Conservation (phyloP, 2,113 vertebrate species). For the Eudorcas thomsonii region DNA sequence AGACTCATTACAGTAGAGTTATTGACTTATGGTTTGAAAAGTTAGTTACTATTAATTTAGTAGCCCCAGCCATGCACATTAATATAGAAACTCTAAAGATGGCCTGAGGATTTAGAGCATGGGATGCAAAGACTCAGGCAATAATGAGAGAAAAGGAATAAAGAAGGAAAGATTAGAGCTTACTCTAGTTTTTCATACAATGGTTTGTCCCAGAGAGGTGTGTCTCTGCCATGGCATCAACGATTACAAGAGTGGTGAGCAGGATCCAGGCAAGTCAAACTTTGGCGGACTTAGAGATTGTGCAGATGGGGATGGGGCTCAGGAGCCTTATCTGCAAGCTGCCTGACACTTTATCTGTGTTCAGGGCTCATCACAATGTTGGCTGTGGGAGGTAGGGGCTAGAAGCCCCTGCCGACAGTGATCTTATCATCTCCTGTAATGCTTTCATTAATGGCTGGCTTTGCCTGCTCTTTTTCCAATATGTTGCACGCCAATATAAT, state of each 20-base stretch:
- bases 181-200: background rate
- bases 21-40: background rate
- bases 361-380: background rate
- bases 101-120: background rate
- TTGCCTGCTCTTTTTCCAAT: background rate
- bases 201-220: background rate
- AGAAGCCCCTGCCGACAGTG: background rate
- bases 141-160: background rate
- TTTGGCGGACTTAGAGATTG: background rate
- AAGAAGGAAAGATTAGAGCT: background rate
- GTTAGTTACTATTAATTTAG: background rate
- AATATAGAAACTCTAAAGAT: background rate
- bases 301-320: rapidly evolving
- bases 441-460: background rate
- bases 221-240: background rate
- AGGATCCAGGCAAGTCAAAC: background rate
- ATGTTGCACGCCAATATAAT: background rate
- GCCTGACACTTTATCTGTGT: background rate
- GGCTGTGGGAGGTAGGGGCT: background rate
- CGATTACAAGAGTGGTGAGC: background rate
- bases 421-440: background rate
- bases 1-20: background rate
- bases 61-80: background rate
- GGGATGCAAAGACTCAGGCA: background rate
- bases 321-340: background rate